Percentiles rank a stretch among this genome's conserved stretches.
Evolutionary conservation across 2,888 invertebrate genomes (phyloP).

Genomic region (Spicauda simplicius): DNA sequence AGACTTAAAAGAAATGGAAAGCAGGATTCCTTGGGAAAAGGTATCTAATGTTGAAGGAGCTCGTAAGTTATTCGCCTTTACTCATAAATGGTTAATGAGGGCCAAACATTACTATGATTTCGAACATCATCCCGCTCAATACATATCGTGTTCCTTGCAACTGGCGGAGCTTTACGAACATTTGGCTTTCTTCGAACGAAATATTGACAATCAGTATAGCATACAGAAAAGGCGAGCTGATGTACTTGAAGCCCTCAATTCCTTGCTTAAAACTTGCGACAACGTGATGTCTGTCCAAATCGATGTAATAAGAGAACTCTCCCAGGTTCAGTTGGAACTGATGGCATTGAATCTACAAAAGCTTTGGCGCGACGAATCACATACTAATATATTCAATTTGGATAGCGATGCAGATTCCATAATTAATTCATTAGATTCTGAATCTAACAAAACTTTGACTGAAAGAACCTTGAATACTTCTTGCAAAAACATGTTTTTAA

Average conservation of each 20-base stretch:
- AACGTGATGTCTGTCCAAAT: conserved; percentile 81
- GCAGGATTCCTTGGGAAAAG: conserved; percentile 59
- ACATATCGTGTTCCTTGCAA: conserved; percentile 85
- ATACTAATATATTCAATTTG: conserved; percentile 68
- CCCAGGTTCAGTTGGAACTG: conserved; percentile 86
- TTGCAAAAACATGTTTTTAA: conserved; percentile 70
- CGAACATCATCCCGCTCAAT: conserved; percentile 84
- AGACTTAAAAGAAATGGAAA: conserved; percentile 67
- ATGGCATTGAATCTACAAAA: conserved; percentile 86
- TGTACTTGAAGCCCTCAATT: conserved; percentile 83
- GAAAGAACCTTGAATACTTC: conserved; percentile 68
- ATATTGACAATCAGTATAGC: conserved; percentile 85
- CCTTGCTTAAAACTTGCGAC: conserved; percentile 78
- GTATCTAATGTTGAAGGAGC: conserved; percentile 74
- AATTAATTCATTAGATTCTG: conserved; percentile 68
- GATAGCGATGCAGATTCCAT: conserved; percentile 73
- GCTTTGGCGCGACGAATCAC: conserved; percentile 80
- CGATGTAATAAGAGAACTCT: conserved; percentile 84
- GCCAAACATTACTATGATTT: conserved; percentile 85
- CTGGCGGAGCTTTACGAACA: conserved; percentile 87
- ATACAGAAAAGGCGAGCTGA: conserved; percentile 86
- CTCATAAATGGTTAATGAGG: conserved; percentile 85
- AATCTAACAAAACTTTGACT: conserved; percentile 72
- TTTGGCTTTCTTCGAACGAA: conserved; percentile 89
- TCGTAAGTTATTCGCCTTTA: conserved; percentile 80